These are phyloP conservation scores for Cotesia chilonis DNA, from an alignment of 1,140 invertebrate genomes.

Conservation along the genomic window DNA sequence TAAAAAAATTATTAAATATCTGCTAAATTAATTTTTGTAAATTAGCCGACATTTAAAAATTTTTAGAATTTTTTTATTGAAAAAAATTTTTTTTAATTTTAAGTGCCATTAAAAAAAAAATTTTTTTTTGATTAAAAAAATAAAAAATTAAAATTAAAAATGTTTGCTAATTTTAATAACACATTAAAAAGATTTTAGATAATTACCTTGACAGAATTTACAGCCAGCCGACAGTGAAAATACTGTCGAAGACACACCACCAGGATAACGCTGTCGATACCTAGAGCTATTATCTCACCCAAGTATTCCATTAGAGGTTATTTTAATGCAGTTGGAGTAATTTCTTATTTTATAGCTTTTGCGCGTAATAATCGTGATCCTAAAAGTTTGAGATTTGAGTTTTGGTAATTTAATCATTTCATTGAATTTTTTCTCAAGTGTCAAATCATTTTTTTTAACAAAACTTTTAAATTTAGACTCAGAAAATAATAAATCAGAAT, in stretches of 20 bases:
- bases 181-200: neutral
- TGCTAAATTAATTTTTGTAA: no score
- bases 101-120: no score
- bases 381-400: neutral
- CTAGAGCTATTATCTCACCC: conserved; percentile 74
- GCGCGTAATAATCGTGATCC: neutral
- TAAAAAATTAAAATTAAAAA: no score
- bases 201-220: conserved; percentile 72
- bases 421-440: neutral
- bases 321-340: neutral
- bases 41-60: no score
- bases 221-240: conserved; percentile 73
- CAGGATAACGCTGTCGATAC: conserved; percentile 76
- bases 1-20: no score
- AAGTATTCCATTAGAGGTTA: conserved; percentile 44
- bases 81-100: no score
- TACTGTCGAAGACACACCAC: conserved; percentile 76
- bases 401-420: neutral
- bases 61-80: no score
- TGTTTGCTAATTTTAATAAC: no score
- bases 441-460: neutral
- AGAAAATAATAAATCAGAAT: no score
- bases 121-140: no score
- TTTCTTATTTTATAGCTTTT: neutral
- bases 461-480: neutral